Evolutionary conservation across 2,888 invertebrate genomes (phyloP).

Genomic region (Campoplex nolae): DNA sequence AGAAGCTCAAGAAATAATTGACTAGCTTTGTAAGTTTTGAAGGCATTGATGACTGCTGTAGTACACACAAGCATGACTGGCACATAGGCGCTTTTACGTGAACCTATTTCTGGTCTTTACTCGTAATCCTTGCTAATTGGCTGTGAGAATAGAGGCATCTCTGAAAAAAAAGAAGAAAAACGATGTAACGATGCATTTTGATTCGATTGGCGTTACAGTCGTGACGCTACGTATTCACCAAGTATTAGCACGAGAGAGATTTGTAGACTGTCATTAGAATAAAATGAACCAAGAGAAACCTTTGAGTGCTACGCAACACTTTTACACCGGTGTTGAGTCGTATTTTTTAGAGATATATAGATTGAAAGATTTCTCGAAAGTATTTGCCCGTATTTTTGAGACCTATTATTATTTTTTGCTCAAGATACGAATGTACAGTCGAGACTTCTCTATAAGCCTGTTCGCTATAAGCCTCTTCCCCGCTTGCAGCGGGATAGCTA

Average conservation of each 20-base stretch:
- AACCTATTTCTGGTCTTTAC: conserved; percentile 31
- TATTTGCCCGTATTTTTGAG: no score
- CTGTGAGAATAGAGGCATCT: conserved; percentile 34
- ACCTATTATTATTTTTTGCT: no score
- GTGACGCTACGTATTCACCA: not conserved
- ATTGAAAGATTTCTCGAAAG: not conserved
- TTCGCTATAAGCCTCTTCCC: no score
- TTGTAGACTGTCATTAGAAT: not conserved
- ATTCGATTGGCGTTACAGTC: conserved; percentile 23
- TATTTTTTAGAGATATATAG: not conserved
- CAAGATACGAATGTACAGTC: no score
- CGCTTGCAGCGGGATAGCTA: no score
- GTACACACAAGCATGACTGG: not conserved
- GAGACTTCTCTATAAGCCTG: no score
- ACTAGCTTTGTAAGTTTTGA: conserved; percentile 9
- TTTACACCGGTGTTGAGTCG: not conserved
- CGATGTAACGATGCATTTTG: not conserved
- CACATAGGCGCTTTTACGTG: not conserved
- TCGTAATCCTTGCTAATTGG: conserved; percentile 69
- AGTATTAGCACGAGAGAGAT: not conserved
- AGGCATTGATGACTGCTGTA: conserved; percentile 27
- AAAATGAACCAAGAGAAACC: not conserved
- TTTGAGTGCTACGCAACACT: not conserved
- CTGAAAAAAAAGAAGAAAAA: not conserved
- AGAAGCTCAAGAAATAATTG: conserved; percentile 60